These are phyloP conservation scores for Grus americana DNA, from an alignment of 2,113 vertebrate species.

Conservation along the genomic window DNA sequence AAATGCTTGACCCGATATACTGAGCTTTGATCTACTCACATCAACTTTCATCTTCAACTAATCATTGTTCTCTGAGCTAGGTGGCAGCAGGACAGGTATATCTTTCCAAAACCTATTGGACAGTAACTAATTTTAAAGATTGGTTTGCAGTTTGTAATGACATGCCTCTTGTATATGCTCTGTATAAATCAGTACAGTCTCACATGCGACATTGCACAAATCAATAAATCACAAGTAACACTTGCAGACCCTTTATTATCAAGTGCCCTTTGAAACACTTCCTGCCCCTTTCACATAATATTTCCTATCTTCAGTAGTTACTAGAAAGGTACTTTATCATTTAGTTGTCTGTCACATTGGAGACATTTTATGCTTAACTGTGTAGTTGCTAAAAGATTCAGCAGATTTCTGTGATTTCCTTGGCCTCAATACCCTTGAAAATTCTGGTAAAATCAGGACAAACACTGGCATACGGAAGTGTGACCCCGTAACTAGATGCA, in stretches of 20 bases:
- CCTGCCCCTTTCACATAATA: slow-evolving; percentile 39
- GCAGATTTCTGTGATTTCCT: not conserved
- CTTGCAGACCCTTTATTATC: slow-evolving; percentile 50
- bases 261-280: slow-evolving; percentile 53
- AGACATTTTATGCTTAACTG: not conserved
- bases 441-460: not conserved
- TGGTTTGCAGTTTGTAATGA: slow-evolving; percentile 48
- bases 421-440: not conserved
- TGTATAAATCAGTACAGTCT: slow-evolving; percentile 50
- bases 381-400: not conserved
- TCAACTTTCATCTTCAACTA: slow-evolving; percentile 30
- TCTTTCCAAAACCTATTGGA: slow-evolving; percentile 33
- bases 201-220: slow-evolving; percentile 14
- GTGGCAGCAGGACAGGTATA: slow-evolving; percentile 46
- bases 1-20: not conserved
- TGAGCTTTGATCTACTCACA: slow-evolving; percentile 44
- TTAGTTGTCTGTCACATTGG: slow-evolving; percentile 2
- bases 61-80: not conserved
- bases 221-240: slow-evolving; percentile 54
- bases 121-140: slow-evolving; percentile 64
- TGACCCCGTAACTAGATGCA: not conserved
- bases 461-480: not conserved
- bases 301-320: slow-evolving; percentile 27
- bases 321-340: slow-evolving; percentile 34
- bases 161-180: slow-evolving; percentile 6